A percentile compares a stretch with the other conserved stretches of the same genome.
These are phyloP conservation scores for Bothrops alternatus DNA, from an alignment of 2,797 vertebrate species.

Conservation along the genomic window DNA sequence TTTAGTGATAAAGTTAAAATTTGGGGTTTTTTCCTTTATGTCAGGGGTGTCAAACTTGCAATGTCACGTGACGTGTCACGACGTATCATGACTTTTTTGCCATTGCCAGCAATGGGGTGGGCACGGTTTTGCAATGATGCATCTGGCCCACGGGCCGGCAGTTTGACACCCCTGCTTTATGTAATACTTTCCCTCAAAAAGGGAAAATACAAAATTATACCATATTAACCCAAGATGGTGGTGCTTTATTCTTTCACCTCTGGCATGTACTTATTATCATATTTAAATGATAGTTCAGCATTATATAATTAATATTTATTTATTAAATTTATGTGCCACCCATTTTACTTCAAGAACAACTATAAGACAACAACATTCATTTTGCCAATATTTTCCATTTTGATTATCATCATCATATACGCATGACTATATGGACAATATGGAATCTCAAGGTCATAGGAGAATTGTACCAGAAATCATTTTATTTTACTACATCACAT, in stretches of 20 bases:
- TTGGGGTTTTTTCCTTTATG: neutral
- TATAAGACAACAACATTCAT: neutral
- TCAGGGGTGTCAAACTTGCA: too few species aligned
- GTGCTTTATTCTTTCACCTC: neutral
- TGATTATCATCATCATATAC: neutral
- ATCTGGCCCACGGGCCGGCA: too few species aligned
- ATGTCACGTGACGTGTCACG: too few species aligned
- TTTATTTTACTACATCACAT: neutral
- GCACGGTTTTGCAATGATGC: too few species aligned
- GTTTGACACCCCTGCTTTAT: too few species aligned
- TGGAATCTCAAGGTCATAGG: neutral
- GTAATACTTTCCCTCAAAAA: neutral
- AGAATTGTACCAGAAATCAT: neutral
- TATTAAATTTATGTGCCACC: neutral
- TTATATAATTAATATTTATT: constrained; percentile 47
- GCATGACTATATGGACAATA: neutral
- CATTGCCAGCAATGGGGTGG: too few species aligned
- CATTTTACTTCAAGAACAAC: neutral
- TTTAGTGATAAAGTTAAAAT: neutral
- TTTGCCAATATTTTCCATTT: neutral
- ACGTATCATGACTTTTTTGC: too few species aligned
- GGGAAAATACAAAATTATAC: neutral
- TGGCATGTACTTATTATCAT: constrained; percentile 28
- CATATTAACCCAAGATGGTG: neutral
- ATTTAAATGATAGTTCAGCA: constrained; percentile 34